Conservation (phyloP, 2,797 vertebrate species). For the Enteromius thamalakanensis region DNA sequence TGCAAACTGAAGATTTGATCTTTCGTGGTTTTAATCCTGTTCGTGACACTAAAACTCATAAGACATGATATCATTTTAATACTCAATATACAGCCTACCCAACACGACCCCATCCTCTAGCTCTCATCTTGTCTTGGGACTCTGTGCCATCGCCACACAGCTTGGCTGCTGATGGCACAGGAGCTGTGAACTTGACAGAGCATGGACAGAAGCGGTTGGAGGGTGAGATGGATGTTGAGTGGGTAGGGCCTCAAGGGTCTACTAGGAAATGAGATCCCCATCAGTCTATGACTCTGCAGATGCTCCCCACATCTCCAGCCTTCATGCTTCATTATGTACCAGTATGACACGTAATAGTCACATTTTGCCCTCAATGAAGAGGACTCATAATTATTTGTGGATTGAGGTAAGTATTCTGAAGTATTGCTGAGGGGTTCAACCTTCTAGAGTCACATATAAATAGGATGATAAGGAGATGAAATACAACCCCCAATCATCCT, state of each 20-base stretch:
- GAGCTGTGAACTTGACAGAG: slow-evolving; percentile 80
- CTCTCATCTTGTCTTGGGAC: slow-evolving; percentile 33
- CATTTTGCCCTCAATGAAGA: slow-evolving; percentile 40
- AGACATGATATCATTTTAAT: not conserved
- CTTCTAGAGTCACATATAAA: slow-evolving; percentile 1
- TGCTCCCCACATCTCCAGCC: slow-evolving; percentile 85
- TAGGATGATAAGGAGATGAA: not conserved
- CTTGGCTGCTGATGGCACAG: slow-evolving; percentile 74
- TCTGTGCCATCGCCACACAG: slow-evolving; percentile 49
- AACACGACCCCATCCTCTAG: slow-evolving; percentile 1
- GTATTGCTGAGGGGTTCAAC: slow-evolving; percentile 18
- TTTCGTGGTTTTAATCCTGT: slow-evolving; percentile 3
- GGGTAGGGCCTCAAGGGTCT: slow-evolving; percentile 73
- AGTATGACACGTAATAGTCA: slow-evolving; percentile 77
- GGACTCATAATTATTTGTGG: slow-evolving; percentile 38
- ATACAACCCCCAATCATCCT: not conserved
- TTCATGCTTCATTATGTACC: slow-evolving; percentile 87
- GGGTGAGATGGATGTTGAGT: slow-evolving; percentile 62
- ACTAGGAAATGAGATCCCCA: slow-evolving; percentile 88
- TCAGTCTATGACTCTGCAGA: slow-evolving; percentile 88
- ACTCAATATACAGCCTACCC: not conserved
- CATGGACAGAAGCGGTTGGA: slow-evolving; percentile 71
- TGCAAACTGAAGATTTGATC: slow-evolving; percentile 12
- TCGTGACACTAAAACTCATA: not conserved
- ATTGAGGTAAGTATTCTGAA: slow-evolving; percentile 24